Conservation (phyloP, 2,888 invertebrate species). For the Campopleginae sp. region DNA sequence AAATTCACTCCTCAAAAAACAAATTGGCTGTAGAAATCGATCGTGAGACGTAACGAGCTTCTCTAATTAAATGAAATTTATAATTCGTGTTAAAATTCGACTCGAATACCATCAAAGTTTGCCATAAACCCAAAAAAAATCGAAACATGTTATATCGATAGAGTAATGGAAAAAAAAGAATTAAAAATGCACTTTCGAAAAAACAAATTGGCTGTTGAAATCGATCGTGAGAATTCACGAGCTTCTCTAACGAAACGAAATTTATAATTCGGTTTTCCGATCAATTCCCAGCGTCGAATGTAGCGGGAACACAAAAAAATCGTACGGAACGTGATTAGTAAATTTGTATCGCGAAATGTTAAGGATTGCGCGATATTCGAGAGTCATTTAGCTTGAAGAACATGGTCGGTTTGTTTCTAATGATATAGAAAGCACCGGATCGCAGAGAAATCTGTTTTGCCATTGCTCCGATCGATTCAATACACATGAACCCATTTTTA, state of each 20-base stretch:
- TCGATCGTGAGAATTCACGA: no score
- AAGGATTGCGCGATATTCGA: slow-evolving; percentile 48
- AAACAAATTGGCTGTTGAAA: no score
- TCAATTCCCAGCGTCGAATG: not conserved
- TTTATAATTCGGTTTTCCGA: not conserved
- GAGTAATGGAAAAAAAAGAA: no score
- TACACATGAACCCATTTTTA: not conserved
- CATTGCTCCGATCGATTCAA: slow-evolving; percentile 13
- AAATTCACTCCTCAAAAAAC: no score
- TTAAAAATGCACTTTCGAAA: no score
- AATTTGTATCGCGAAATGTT: slow-evolving; percentile 30
- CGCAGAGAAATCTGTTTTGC: slow-evolving; percentile 39
- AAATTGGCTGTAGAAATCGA: no score
- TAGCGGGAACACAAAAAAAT: not conserved
- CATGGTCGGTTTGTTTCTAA: slow-evolving; percentile 54
- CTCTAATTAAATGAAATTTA: not conserved
- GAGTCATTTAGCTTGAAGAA: slow-evolving; percentile 18
- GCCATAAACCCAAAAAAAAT: not conserved
- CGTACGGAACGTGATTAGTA: slow-evolving; percentile 25
- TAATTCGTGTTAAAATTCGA: not conserved
- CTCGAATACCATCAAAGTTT: not conserved
- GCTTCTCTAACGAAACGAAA: not conserved
- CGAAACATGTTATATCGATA: not conserved
- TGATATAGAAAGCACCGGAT: slow-evolving; percentile 46
- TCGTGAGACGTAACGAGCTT: no score